Evolutionary conservation across 2,888 invertebrate genomes (phyloP).

Genomic region (Vesta saturnalis): DNA sequence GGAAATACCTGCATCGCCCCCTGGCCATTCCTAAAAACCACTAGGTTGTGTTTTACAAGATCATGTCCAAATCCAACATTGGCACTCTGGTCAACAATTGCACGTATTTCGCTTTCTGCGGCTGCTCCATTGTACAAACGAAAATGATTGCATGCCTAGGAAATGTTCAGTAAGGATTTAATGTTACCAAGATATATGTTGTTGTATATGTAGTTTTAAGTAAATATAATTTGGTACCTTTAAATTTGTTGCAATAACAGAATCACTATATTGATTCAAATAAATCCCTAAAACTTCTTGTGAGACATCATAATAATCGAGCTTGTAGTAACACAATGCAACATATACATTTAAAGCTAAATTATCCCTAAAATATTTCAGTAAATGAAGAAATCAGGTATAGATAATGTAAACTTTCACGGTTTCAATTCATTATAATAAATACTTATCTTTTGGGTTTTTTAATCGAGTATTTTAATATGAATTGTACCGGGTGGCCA

Average conservation of each 20-base stretch:
- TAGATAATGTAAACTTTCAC: no score
- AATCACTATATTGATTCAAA: slow-evolving; percentile 89
- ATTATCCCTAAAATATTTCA: slow-evolving; percentile 74
- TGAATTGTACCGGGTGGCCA: no score
- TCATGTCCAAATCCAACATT: slow-evolving; percentile 86
- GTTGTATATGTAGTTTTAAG: not conserved
- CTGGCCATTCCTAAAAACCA: slow-evolving; percentile 94
- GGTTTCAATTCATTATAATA: no score
- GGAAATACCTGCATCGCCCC: slow-evolving; percentile 94
- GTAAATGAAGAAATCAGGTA: no score
- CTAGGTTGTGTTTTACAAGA: slow-evolving; percentile 92
- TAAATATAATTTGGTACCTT: slow-evolving; percentile 66
- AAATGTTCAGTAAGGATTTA: slow-evolving; percentile 3
- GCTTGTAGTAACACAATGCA: slow-evolving; percentile 96
- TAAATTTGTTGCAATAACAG: slow-evolving; percentile 94
- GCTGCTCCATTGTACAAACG: slow-evolving; percentile 92
- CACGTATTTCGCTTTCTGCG: slow-evolving; percentile 90
- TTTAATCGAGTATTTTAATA: no score
- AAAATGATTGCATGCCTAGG: slow-evolving; percentile 81
- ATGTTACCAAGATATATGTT: no score
- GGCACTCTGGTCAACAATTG: slow-evolving; percentile 78
- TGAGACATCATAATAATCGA: slow-evolving; percentile 98
- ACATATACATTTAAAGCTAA: slow-evolving; percentile 97
- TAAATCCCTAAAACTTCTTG: slow-evolving; percentile 97
- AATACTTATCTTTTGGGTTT: no score